A percentile compares a stretch with the other conserved stretches of the same genome.
These are phyloP conservation scores for Notospermus geniculatus DNA, from an alignment of 1,140 invertebrate genomes.

Conservation along the genomic window DNA sequence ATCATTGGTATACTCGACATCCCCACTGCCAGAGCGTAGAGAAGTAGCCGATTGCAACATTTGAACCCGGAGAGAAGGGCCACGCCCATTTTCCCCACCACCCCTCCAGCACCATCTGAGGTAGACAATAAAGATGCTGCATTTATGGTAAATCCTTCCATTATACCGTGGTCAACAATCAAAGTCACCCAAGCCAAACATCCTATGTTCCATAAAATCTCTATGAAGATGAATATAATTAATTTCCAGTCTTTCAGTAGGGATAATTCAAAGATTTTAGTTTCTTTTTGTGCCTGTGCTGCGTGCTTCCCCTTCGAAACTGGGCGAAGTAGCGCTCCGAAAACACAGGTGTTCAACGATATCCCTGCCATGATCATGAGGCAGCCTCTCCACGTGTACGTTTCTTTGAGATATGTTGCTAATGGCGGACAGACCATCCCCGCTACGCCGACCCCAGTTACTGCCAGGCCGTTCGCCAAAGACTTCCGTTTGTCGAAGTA, in stretches of 20 bases:
- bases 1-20: background rate
- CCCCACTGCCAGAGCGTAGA: conserved; percentile 10
- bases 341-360: conserved; percentile 71
- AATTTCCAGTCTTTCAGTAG: background rate
- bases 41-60: conserved; percentile 13
- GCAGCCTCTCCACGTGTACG: conserved; percentile 45
- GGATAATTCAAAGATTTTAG: background rate
- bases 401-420: conserved; percentile 18
- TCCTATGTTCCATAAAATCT: background rate
- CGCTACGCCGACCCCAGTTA: conserved; percentile 30
- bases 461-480: conserved; percentile 79
- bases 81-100: conserved; percentile 69
- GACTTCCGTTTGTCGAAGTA: conserved; percentile 87
- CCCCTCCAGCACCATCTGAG: conserved; percentile 71
- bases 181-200: background rate
- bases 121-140: conserved; percentile 82
- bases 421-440: conserved; percentile 24
- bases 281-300: background rate
- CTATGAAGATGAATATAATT: background rate
- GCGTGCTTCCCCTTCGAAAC: conserved; percentile 48
- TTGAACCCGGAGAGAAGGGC: conserved; percentile 79
- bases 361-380: conserved; percentile 77
- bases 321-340: conserved; percentile 74
- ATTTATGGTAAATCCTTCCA: background rate
- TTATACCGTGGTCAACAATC: background rate